Conservation (phyloP, 2,113 vertebrate genomes). For the Platichthys flesus region DNA sequence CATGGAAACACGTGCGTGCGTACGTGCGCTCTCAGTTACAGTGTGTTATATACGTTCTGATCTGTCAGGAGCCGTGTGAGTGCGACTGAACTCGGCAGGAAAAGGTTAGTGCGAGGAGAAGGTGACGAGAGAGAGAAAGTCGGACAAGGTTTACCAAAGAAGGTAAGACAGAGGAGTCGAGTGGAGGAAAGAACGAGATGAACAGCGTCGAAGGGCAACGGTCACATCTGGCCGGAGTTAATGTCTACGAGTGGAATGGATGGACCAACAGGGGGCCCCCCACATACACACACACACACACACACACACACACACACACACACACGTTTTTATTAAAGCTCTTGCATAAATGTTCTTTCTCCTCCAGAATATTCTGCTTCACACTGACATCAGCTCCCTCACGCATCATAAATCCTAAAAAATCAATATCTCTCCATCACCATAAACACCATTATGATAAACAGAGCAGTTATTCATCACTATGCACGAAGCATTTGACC, state of each 20-base stretch:
- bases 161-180: conserved; percentile 36
- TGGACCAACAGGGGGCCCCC: conserved; percentile 10
- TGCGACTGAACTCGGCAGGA: conserved; percentile 26
- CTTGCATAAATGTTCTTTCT: conserved; percentile 10
- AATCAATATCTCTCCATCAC: not conserved
- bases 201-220: conserved; percentile 38
- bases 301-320: not conserved
- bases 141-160: conserved; percentile 39
- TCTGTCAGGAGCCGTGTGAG: not conserved
- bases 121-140: conserved; percentile 49
- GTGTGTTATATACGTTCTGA: not conserved
- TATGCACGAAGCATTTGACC: not conserved
- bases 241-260: conserved; percentile 35
- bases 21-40: not conserved
- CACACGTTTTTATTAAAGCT: not conserved
- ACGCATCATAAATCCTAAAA: not conserved
- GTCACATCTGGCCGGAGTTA: conserved; percentile 68
- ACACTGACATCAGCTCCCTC: not conserved
- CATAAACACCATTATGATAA: not conserved
- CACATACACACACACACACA: not conserved
- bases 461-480: too few relatives aligned
- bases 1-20: not conserved
- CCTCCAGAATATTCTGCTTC: not conserved
- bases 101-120: conserved; percentile 25
- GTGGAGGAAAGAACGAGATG: conserved; percentile 31